Percentiles rank a stretch among this genome's conserved stretches.
These are phyloP conservation scores for Xylocopa sonorina DNA, from an alignment of 1,140 invertebrate genomes.

Conservation along the genomic window DNA sequence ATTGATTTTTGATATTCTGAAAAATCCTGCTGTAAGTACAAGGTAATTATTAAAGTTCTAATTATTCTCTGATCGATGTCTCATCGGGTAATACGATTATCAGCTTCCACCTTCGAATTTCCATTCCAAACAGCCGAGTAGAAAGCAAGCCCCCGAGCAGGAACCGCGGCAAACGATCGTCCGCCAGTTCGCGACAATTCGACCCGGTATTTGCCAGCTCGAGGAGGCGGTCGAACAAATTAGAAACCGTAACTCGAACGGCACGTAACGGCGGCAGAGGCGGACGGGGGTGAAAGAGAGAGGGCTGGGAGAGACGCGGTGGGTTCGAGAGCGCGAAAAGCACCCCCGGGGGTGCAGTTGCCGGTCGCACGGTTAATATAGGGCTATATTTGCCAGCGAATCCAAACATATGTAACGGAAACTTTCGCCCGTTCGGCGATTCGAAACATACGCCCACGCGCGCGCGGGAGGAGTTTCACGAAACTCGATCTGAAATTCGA, in stretches of 20 bases:
- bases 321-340: constrained; percentile 1
- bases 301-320: background rate
- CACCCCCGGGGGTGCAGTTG: constrained; percentile 2
- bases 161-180: background rate
- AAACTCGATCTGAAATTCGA: constrained; percentile 34
- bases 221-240: background rate
- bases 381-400: constrained; percentile 34
- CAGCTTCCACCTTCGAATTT: too few relatives aligned
- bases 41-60: too few relatives aligned
- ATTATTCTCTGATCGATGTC: too few relatives aligned
- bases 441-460: background rate
- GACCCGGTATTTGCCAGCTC: background rate
- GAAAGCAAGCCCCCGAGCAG: too few relatives aligned
- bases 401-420: constrained; percentile 30
- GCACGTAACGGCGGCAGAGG: too few relatives aligned
- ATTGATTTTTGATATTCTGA: too few relatives aligned
- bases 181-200: background rate
- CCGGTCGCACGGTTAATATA: constrained; percentile 14
- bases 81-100: too few relatives aligned
- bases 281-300: background rate
- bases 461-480: background rate
- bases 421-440: constrained; percentile 8
- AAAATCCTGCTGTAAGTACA: too few relatives aligned
- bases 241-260: constrained; percentile 14
- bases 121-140: too few relatives aligned